Conservation (phyloP, 1,140 invertebrate genomes). For the Drosophila sucinea region DNA sequence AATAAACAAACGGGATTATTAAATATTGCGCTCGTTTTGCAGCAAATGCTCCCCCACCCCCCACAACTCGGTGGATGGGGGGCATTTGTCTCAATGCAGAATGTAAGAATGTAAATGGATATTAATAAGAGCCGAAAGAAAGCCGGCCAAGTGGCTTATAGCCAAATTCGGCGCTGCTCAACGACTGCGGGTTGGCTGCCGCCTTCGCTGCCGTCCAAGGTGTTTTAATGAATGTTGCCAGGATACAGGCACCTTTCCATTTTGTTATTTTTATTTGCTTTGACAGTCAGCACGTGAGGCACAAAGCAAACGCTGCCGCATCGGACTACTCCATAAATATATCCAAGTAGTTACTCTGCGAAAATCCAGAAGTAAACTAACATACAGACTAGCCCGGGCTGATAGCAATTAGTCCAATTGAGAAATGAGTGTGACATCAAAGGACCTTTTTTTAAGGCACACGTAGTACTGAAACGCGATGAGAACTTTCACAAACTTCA, state of each 20-base stretch:
- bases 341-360: not conserved
- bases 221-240: conserved; percentile 82
- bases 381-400: not conserved
- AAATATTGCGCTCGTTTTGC: conserved; percentile 70
- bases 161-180: conserved; percentile 46
- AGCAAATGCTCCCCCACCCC: conserved; percentile 12
- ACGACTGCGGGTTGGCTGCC: conserved; percentile 30
- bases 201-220: conserved; percentile 53
- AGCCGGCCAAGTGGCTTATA: conserved; percentile 10
- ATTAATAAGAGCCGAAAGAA: conserved; percentile 55
- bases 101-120: conserved; percentile 57
- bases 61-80: too few species aligned
- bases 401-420: conserved; percentile 11
- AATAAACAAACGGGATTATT: conserved; percentile 81
- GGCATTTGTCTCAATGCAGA: conserved; percentile 52
- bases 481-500: conserved; percentile 75
- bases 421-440: conserved; percentile 13
- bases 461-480: conserved; percentile 45
- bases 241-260: conserved; percentile 78
- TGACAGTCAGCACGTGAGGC: conserved; percentile 80
- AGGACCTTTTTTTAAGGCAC: conserved; percentile 24
- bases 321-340: conserved; percentile 20
- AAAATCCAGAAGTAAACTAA: not conserved
- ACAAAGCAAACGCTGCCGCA: conserved; percentile 57
- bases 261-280: conserved; percentile 83